Evolutionary conservation across 1,140 invertebrate species (phyloP).

Genomic region (Oryctes rhinoceros): DNA sequence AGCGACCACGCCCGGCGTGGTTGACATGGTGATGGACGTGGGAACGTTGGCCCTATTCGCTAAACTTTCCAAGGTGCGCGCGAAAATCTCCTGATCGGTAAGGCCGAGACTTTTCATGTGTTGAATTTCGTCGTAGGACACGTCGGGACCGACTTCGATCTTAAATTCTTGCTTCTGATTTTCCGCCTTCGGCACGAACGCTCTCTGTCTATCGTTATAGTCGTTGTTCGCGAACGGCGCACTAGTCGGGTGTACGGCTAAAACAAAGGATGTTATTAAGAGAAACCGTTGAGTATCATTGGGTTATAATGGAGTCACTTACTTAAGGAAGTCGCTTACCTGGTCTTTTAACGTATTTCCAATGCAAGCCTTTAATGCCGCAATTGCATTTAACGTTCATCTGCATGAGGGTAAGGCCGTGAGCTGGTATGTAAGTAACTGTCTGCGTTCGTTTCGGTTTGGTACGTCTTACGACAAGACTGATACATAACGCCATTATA

Average conservation of each 20-base stretch:
- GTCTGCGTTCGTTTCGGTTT: not conserved
- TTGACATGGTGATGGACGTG: not conserved
- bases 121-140: not conserved
- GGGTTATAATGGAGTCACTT: no score
- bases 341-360: not conserved
- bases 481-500: not conserved
- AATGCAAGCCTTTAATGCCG: not conserved
- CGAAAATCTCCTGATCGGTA: not conserved
- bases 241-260: no score
- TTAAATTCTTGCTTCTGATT: not conserved
- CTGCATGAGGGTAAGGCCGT: not conserved
- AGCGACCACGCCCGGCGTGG: not conserved
- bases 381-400: not conserved
- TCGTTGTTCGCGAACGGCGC: no score
- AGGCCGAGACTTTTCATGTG: not conserved
- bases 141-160: not conserved
- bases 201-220: no score
- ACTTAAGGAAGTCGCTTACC: not conserved
- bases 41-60: not conserved
- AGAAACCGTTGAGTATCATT: no score
- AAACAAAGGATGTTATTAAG: no score
- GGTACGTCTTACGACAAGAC: not conserved
- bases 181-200: no score
- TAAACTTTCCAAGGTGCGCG: not conserved
- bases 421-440: not conserved